Percentiles rank a stretch among this genome's conserved stretches.
phyloP scores from a whole-genome alignment of 2,113 vertebrate genomes.

The Balaeniceps rex region DNA sequence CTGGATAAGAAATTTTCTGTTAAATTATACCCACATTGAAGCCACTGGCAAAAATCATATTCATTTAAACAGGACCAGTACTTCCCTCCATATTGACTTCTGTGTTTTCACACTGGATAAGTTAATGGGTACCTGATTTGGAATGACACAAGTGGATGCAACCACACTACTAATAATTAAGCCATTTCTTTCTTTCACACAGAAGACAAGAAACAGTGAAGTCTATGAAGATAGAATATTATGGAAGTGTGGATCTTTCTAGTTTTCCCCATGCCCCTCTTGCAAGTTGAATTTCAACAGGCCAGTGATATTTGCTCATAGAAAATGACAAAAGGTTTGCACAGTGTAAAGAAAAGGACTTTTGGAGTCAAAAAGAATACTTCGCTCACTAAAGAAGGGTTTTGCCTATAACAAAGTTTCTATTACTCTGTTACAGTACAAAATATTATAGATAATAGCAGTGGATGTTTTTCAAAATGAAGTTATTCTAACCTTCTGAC shows the following conservation, averaged over 20 bases:
- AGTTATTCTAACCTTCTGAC: not conserved
- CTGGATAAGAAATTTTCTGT: not conserved
- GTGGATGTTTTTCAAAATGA: not conserved
- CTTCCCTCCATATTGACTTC: not conserved
- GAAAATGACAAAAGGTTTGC: not conserved
- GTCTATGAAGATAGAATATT: not conserved
- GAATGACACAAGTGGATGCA: not conserved
- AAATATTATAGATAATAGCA: not conserved
- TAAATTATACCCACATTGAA: not conserved
- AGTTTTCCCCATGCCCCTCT: not conserved
- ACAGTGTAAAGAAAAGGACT: not conserved
- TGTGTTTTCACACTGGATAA: not conserved
- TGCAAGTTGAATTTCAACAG: not conserved
- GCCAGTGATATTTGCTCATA: not conserved
- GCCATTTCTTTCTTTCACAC: not conserved
- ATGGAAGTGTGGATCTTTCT: not conserved
- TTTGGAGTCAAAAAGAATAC: not conserved
- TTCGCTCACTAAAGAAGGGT: not conserved
- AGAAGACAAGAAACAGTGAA: not conserved
- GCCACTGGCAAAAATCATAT: not conserved
- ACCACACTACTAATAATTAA: not conserved
- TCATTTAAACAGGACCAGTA: not conserved
- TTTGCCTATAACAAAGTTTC: not conserved
- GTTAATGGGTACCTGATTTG: not conserved
- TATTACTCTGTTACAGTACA: not conserved